Evolutionary conservation across 2,888 invertebrate species (phyloP), one percentile per base, ranked within the genome.

Genomic region (Antitype chi): DNA sequence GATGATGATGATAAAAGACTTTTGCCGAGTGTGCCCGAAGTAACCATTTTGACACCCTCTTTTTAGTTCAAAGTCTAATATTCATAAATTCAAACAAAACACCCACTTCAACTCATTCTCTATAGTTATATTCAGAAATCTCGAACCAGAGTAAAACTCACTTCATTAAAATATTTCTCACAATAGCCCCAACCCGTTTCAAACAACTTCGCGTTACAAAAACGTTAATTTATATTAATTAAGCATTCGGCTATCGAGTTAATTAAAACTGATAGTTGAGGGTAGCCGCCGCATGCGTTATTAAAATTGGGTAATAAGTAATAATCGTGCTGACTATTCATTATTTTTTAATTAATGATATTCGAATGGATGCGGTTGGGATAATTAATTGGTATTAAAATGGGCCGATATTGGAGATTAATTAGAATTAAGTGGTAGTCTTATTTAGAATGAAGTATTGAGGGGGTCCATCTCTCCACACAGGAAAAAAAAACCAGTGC

Each of bases 201-300:
- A 15, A 28, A 7, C 38, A n/a, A 20, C 25, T 53, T 38, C 43
- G 25, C 67, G 57, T 32, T 80, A 81, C 80, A 87, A 85, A 87
- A 87, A 81, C 74, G 55, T 70, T 82, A 84, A 89, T 89, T 88
- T 76, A 89, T 89, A 80, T 87, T 88, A 89, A 91, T 91, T 87
- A 89, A 85, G 53, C 74, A 70, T 78, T 84, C 78, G 63, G 82
- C 63, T 82, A 85, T 86, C 77, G 69, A 79, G 83, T 86, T 91
- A 90, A 91, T 91, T 91, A 90, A 89, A 89, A 91, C 78, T 85
- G 89, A 90, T 89, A 88, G 90, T 84, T 77, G 66, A 57, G 81
- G 74, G 66, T 59, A 28, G 38, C 69, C 25, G 52, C 70, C 84
- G 78, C 85, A 80, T 77, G 81, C 70, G 78, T 81, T 87, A 88